Conservation (phyloP, 2,888 invertebrate species). For the Drosophila anomelani region DNA sequence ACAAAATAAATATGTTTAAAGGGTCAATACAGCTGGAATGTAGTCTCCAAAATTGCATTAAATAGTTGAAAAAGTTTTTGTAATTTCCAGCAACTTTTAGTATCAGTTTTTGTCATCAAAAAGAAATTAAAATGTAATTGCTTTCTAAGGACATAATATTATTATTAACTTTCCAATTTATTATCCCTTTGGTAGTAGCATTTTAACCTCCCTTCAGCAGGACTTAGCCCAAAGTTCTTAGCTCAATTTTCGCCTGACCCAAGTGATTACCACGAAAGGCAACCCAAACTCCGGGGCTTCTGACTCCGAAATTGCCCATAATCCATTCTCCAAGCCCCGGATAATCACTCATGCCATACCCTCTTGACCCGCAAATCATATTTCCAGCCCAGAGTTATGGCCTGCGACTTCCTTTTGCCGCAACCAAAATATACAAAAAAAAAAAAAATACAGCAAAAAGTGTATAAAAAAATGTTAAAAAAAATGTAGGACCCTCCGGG, state of each 20-base stretch:
- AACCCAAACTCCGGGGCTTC: constrained; percentile 2
- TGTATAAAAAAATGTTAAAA: background rate
- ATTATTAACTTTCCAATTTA: background rate
- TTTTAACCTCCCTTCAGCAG: background rate
- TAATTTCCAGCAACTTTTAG: background rate
- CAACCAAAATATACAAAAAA: background rate
- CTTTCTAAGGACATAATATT: too few species aligned
- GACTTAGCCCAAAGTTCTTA: background rate
- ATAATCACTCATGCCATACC: constrained; percentile 26
- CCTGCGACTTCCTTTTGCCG: constrained; percentile 1
- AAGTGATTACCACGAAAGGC: constrained; percentile 12
- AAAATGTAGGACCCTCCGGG: constrained; percentile 16
- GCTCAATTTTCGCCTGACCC: constrained; percentile 15
- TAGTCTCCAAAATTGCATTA: background rate
- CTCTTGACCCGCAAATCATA: constrained; percentile 41
- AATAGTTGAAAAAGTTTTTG: background rate
- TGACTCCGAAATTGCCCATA: constrained; percentile 18
- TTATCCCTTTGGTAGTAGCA: too few species aligned
- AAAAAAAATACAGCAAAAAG: background rate
- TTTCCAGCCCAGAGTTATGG: constrained; percentile 27
- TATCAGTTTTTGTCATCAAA: background rate
- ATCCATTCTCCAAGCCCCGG: constrained; percentile 12
- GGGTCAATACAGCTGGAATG: background rate
- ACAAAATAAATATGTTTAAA: too few species aligned
- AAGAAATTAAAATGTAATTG: background rate